Evolutionary conservation across 30 jellyfish, hydroid and myxozoan genomes (phyloP), one percentile per base, ranked within the genome.

Genomic region (Aurelia sp.): DNA sequence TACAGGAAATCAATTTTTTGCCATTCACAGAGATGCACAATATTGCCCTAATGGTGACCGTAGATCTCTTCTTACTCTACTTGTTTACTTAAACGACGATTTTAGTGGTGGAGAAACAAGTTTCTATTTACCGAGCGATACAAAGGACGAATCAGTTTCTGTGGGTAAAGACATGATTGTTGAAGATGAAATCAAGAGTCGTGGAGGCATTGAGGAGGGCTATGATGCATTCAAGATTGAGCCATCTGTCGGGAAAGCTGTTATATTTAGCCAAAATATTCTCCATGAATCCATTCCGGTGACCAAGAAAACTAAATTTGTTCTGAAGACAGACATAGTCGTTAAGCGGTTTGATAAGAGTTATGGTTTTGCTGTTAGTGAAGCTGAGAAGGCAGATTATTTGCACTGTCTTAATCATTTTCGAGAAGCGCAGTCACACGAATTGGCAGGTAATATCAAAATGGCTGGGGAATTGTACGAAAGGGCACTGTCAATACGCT

Each of bases 11-110:
- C 82, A 79, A 30, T 64, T 78, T 66, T 87, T 78, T 69, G 52
- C 82, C 5, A 17, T 66, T n/a, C 92, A 77, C 64, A 79, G 66
- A 78, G 92, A 78, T 59, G 79, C 96, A 3, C 96, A 78, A 62
- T 87, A 58, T 58, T 87, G 96, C 74, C 96, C 96, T 2, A 71
- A 60, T 59, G 92, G 96, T 41, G 96, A 87, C 68, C 81, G 66
- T 21, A 77, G 96, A 52, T 87, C 96, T 0, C 5, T 87, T 17
- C 66, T 66, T 15, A 71, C 96, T 10, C 71, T 87, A 27, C 55
- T 87, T 44, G 64, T 87, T 52, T 87, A 87, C 47, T 61, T 79
- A 79, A 87, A 87, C 50, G 96, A 87, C 61, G 91, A 79, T 23
- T 87, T 77, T 62, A 55, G 37, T 40, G 92, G 88, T 23, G 96